Base-by-base conservation (phyloP, 2,797 vertebrate genomes). In the Rhabdophis nuchalis region DNA sequence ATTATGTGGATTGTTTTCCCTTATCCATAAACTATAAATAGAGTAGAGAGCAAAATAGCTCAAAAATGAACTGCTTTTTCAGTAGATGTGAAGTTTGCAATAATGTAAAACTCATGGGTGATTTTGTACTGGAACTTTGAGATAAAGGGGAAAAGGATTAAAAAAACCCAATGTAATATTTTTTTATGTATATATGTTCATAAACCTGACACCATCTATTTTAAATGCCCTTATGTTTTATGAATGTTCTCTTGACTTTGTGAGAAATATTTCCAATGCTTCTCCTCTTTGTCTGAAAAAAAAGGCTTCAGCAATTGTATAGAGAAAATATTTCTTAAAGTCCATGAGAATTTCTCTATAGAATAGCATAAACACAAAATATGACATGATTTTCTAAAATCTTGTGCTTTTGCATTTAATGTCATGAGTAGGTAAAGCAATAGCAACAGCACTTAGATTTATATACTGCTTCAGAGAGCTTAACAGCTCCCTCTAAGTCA, bases 271-370 rank as follows among this genome's bases (percentile, higher is more conserved):
- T 85, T 16, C 18, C 9, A 32, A 8, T 13, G 13, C 0, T 36
- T 54, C 11, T 54, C 14, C 77, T 36, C 9, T 14, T 56, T 18
- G 14, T 41, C 8, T 41, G 14, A 6, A n/a, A 16, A 16, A 56
- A 41, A 68, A 54, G 36, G 18, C 12, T 11, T 0, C 16, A 25
- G 20, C 72, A 32, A 25, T 58, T 29, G 9, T 61, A 85, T 93
- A 92, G 95, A n/a, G 90, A 95, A 90, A 85, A 88, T 82, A 91
- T 91, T 93, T 86, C 58, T 56, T 92, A 97, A 94, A 94, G 58
- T 53, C 9, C 36, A 16, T 91, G 91, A 93, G 20, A 93, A 89
- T 92, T 90, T 93, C 90, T 53, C 88, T 58, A 53, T 88, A 68
- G 53, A 91, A 64, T 27, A 93, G 52, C 72, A 93, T 93, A 93